phyloP scores from a whole-genome alignment of 2,113 vertebrate species.

The Oreotragus oreotragus region DNA sequence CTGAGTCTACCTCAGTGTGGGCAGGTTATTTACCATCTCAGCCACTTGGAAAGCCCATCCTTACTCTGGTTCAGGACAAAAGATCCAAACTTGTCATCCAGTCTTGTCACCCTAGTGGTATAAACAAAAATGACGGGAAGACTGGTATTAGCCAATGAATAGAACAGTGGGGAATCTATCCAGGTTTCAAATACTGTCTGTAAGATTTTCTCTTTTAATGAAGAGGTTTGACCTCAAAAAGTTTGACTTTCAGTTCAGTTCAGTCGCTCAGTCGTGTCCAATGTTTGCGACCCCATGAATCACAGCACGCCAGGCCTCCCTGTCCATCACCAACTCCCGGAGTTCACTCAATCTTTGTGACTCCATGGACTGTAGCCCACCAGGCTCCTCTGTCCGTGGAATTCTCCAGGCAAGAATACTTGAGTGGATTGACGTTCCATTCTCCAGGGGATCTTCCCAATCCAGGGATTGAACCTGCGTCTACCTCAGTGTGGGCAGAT shows the following conservation, averaged over 20 bases:
- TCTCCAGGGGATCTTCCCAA: background rate
- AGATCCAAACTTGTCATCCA: background rate
- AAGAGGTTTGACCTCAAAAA: background rate
- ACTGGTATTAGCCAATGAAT: background rate
- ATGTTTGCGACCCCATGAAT: too few species aligned
- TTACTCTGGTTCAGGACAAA: background rate
- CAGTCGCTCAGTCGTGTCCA: too few species aligned
- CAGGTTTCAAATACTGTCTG: background rate
- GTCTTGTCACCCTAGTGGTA: background rate
- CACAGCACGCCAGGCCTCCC: too few species aligned
- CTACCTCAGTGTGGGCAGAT: background rate
- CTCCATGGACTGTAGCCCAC: background rate
- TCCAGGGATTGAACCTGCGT: background rate
- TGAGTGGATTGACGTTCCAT: background rate
- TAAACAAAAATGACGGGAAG: background rate
- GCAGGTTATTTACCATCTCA: background rate
- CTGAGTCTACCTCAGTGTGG: background rate
- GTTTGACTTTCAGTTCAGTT: background rate
- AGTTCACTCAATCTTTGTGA: background rate
- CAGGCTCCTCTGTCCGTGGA: background rate
- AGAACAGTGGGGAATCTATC: background rate
- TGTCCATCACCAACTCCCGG: too few species aligned
- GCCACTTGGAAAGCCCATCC: background rate
- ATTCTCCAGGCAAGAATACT: background rate
- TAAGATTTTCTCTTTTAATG: background rate